phyloP scores from a whole-genome alignment of 2,113 vertebrate genomes.

The Ornithorhynchus anatinus region DNA sequence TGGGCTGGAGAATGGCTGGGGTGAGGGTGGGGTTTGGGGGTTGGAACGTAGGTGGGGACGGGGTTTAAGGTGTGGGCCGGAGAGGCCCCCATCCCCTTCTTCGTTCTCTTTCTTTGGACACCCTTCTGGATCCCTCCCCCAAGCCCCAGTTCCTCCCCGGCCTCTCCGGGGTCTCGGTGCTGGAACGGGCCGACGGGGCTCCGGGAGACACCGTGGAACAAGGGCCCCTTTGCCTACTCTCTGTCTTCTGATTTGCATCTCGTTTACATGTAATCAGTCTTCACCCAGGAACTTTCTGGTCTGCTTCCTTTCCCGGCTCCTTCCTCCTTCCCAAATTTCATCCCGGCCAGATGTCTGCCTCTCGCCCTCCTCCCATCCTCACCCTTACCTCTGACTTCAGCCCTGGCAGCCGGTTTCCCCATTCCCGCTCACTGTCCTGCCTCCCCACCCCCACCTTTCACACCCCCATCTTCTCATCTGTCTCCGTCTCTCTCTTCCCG shows the following conservation, averaged over 20 bases:
- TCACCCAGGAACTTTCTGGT: no score
- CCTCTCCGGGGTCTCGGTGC: accelerated
- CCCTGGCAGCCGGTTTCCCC: not conserved
- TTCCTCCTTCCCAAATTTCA: not conserved
- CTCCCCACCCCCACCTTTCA: not conserved
- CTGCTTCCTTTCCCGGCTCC: not conserved
- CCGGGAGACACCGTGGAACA: not conserved
- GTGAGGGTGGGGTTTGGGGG: not conserved
- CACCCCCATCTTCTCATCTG: not conserved
- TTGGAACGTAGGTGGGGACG: not conserved
- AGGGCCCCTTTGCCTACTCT: no score
- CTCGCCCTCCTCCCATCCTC: not conserved
- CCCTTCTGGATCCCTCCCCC: accelerated
- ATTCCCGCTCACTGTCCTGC: not conserved
- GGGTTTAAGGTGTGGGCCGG: not conserved
- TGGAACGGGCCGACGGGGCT: no score
- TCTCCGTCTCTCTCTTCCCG: not conserved
- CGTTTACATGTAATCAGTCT: not conserved
- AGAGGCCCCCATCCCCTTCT: accelerated
- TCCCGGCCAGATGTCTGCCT: not conserved
- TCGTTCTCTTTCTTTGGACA: not conserved
- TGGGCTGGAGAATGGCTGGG: not conserved
- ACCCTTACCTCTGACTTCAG: not conserved
- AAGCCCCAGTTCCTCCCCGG: no score
- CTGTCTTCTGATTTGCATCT: no score